Base-by-base conservation (phyloP, 2,888 invertebrate species). In the Julus scandinavius region DNA sequence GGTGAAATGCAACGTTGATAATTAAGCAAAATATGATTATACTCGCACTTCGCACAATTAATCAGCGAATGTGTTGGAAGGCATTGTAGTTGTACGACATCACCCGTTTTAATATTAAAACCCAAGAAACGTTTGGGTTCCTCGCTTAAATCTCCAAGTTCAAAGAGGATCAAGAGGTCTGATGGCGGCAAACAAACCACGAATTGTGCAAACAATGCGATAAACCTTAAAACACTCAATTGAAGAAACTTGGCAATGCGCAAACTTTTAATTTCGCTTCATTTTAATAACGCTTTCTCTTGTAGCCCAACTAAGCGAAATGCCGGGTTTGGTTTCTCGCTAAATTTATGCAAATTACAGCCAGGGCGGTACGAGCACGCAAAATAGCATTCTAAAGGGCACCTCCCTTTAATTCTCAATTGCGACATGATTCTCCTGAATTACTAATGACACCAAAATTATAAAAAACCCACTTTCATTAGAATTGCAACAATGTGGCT, bases 11-110 rank as follows among this genome's bases (percentile, higher is more conserved):
- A 72, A 72, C 72, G 72, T 72, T 72, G 72, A 72, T 72, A 72
- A 72, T 72, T 72, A 72, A 72, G 72, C 72, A 72, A 72, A 72
- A 72, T 72, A 72, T 29, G 72, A 72, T 72, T 72, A 72, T 72
- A 72, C 72, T 72, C 72, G 72, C 72, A 72, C 72, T 72, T 72
- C 29, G 72, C 72, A 13, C 72, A 29, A 72, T 72, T 72, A 72
- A 72, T 72, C 72, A 72, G 72, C 29, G 72, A 72, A 29, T 29
- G 72, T n/a, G 58, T n/a, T 58, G 58, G 58, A 58, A 58, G 29
- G 72, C 72, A 72, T 29, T 29, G 72, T 20, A 72, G 72, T 29
- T 13, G 72, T 20, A 72, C n/a, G 72, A 72, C 72, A 29, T 72
- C 72, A 29, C 72, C 20, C 72, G 13, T 72, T 72, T 72, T 2